These are phyloP conservation scores for Syrmaticus mikado DNA, from an alignment of 2,113 vertebrate genomes.

Conservation along the genomic window DNA sequence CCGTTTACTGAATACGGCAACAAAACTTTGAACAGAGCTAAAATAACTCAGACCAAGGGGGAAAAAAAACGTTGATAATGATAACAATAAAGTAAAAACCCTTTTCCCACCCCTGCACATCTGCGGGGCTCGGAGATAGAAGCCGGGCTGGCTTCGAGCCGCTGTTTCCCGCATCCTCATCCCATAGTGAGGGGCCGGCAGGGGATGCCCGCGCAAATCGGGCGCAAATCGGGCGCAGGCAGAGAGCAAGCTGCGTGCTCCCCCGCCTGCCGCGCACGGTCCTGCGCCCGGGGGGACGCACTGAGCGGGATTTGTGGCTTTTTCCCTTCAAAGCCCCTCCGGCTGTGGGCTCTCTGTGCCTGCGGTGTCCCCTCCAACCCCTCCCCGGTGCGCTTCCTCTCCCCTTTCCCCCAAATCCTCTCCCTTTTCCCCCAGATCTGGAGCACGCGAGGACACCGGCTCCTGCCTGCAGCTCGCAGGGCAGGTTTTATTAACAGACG, in stretches of 20 bases:
- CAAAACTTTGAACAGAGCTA: conserved; percentile 26
- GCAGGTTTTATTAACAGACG: background rate
- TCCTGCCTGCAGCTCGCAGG: background rate
- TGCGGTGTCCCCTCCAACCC: background rate
- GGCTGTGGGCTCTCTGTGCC: background rate
- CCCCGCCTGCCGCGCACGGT: background rate
- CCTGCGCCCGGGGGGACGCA: background rate
- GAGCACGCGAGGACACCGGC: background rate
- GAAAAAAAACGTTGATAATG: background rate
- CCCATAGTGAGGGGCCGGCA: conserved; percentile 16
- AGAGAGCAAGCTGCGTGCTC: background rate
- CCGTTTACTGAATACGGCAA: background rate
- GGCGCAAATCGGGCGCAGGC: background rate
- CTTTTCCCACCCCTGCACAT: conserved; percentile 13
- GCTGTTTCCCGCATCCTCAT: background rate
- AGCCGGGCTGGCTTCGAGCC: background rate
- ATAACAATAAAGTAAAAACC: accelerated
- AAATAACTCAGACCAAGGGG: background rate
- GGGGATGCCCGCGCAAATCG: background rate
- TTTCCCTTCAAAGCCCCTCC: background rate
- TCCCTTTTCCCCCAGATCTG: background rate
- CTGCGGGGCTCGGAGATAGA: conserved; percentile 28
- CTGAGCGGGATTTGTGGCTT: background rate
- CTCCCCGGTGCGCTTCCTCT: background rate
- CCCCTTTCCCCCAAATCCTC: background rate